Conservation (phyloP, 2,888 invertebrate genomes). For the Pollenia amentaria region DNA sequence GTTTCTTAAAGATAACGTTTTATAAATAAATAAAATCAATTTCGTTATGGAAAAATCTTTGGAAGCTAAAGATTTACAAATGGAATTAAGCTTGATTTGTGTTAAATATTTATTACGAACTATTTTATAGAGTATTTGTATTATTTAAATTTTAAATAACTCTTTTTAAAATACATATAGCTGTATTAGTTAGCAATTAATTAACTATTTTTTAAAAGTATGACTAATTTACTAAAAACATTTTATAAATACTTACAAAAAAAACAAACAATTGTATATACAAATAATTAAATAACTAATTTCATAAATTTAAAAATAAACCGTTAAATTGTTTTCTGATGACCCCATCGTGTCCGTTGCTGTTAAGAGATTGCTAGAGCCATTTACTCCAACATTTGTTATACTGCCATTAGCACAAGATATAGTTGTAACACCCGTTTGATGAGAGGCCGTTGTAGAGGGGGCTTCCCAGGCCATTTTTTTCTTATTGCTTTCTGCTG, state of each 20-base stretch:
- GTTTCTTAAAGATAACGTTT: neutral
- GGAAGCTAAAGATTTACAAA: slow-evolving; percentile 72
- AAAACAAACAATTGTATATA: slow-evolving; percentile 52
- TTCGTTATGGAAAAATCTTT: slow-evolving; percentile 67
- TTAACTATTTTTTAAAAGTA: slow-evolving; percentile 55
- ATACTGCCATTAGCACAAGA: slow-evolving; percentile 72
- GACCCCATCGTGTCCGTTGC: slow-evolving; percentile 84
- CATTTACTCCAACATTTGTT: slow-evolving; percentile 74
- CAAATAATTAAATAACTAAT: slow-evolving; percentile 60
- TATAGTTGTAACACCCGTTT: slow-evolving; percentile 72
- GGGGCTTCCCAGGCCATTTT: slow-evolving; percentile 83
- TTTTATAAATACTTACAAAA: slow-evolving; percentile 52
- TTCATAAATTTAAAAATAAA: slow-evolving; percentile 85
- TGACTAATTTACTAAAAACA: slow-evolving; percentile 57
- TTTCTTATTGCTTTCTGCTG: slow-evolving; percentile 78
- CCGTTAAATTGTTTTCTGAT: slow-evolving; percentile 87
- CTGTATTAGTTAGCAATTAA: slow-evolving; percentile 35
- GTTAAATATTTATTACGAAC: neutral
- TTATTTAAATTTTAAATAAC: slow-evolving; percentile 32
- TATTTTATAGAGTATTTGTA: neutral
- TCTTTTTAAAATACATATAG: neutral
- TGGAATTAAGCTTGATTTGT: slow-evolving; percentile 53
- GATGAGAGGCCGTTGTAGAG: slow-evolving; percentile 59
- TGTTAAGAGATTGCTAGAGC: slow-evolving; percentile 81
- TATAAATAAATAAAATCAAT: slow-evolving; percentile 74